These are phyloP conservation scores for Aphelinus certus DNA, from an alignment of 1,140 invertebrate genomes.

Conservation along the genomic window DNA sequence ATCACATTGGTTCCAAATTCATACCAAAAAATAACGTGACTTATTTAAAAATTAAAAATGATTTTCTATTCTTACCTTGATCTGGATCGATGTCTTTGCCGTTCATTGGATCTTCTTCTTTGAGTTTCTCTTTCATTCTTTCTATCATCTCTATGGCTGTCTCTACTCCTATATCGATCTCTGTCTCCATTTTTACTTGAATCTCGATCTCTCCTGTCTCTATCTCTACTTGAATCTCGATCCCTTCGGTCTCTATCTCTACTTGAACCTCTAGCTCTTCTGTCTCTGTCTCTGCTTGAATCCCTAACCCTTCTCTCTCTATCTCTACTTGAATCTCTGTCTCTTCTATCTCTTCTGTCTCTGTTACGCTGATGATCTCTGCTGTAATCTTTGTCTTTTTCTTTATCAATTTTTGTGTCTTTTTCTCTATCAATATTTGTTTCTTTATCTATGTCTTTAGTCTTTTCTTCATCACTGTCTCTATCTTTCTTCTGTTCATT, in stretches of 20 bases:
- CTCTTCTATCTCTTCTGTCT: slow-evolving; percentile 42
- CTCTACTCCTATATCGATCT: slow-evolving; percentile 41
- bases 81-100: slow-evolving; percentile 52
- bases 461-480: neutral
- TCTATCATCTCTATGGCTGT: slow-evolving; percentile 36
- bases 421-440: slow-evolving; percentile 15
- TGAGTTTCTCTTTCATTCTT: slow-evolving; percentile 8
- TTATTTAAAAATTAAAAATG: too few relatives aligned
- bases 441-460: slow-evolving; percentile 39
- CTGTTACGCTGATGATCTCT: slow-evolving; percentile 1
- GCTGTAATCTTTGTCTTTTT: slow-evolving; percentile 42
- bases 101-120: slow-evolving; percentile 48
- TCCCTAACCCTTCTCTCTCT: slow-evolving; percentile 49
- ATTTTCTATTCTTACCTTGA: slow-evolving; percentile 25
- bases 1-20: too few relatives aligned
- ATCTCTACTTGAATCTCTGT: slow-evolving; percentile 57
- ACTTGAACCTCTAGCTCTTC: slow-evolving; percentile 57
- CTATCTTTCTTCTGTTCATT: neutral
- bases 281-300: slow-evolving; percentile 51
- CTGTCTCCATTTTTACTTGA: slow-evolving; percentile 48
- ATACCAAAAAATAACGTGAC: too few relatives aligned
- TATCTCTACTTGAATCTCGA: slow-evolving; percentile 51
- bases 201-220: slow-evolving; percentile 51
- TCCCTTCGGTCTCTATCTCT: slow-evolving; percentile 51
- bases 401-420: slow-evolving; percentile 19